Conservation (phyloP, 2,113 vertebrate species). For the Trematocara variabile region DNA sequence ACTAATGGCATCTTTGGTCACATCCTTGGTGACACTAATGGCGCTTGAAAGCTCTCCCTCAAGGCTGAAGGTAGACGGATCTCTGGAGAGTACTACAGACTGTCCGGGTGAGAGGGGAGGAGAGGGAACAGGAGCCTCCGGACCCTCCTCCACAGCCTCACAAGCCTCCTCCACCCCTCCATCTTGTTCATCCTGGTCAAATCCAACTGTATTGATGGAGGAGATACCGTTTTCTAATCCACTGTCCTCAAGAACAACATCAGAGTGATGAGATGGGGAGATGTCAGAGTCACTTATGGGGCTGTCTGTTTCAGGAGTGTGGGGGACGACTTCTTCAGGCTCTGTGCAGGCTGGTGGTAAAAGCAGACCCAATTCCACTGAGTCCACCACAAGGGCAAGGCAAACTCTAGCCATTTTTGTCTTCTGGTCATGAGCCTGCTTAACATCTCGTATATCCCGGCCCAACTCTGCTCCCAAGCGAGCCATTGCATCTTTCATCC, state of each 20-base stretch:
- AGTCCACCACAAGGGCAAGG: constrained; percentile 80
- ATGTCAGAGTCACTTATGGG: constrained; percentile 86
- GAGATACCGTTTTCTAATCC: constrained; percentile 52
- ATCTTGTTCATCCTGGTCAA: constrained; percentile 62
- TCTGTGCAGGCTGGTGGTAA: constrained; percentile 73
- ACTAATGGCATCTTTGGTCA: constrained; percentile 87
- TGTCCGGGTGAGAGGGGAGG: constrained; percentile 51
- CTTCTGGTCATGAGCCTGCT: constrained; percentile 38
- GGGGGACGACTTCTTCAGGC: constrained; percentile 60
- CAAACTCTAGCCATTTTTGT: constrained; percentile 72
- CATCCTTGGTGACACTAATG: constrained; percentile 87
- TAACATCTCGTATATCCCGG: constrained; percentile 70
- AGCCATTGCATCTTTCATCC: constrained; percentile 86
- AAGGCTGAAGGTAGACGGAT: constrained; percentile 76
- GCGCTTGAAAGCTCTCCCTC: constrained; percentile 89
- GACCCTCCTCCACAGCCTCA: constrained; percentile 80
- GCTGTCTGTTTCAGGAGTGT: constrained; percentile 84
- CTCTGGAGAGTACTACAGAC: constrained; percentile 47
- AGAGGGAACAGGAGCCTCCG: constrained; percentile 28
- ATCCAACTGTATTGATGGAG: not conserved
- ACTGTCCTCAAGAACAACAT: constrained; percentile 57
- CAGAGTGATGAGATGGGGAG: constrained; percentile 55
- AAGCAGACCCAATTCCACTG: constrained; percentile 82
- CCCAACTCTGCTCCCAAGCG: constrained; percentile 80
- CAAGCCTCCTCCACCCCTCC: constrained; percentile 79